A percentile compares a stretch with the other conserved stretches of the same genome.
Evolutionary conservation across 2,113 vertebrate genomes (phyloP).

Genomic region (Tricholaema leucomelas): DNA sequence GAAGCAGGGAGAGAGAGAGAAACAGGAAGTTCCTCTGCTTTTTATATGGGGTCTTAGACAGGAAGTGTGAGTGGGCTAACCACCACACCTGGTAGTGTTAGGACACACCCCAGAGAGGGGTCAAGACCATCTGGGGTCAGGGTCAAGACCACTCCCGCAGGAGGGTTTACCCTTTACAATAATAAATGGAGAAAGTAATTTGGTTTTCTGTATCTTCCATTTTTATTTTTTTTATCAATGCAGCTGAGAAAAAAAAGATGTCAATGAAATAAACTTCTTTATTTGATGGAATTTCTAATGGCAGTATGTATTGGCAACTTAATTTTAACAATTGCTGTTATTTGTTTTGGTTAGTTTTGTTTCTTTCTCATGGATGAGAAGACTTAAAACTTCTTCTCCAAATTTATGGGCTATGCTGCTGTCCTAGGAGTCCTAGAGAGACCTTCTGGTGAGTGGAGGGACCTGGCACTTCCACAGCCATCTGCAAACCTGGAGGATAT

Average conservation of each 20-base stretch:
- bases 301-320: background rate
- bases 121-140: too few species aligned
- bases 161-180: too few species aligned
- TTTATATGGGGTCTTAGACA: too few species aligned
- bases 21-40: too few species aligned
- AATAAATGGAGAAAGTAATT: background rate
- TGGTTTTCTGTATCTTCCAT: background rate
- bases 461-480: background rate
- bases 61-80: too few species aligned
- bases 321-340: background rate
- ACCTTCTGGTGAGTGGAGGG: background rate
- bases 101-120: too few species aligned
- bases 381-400: background rate
- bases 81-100: too few species aligned
- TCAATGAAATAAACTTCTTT: background rate
- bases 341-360: background rate
- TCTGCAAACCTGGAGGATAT: fast-evolving
- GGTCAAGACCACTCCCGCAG: too few species aligned
- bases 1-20: too few species aligned
- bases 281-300: background rate
- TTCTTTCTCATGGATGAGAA: background rate
- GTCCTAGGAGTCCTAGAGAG: background rate
- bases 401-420: background rate
- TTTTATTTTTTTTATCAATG: background rate
- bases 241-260: background rate